These are phyloP conservation scores for Oncopodura yosiiana DNA, from an alignment of 1,140 invertebrate species.

Conservation along the genomic window DNA sequence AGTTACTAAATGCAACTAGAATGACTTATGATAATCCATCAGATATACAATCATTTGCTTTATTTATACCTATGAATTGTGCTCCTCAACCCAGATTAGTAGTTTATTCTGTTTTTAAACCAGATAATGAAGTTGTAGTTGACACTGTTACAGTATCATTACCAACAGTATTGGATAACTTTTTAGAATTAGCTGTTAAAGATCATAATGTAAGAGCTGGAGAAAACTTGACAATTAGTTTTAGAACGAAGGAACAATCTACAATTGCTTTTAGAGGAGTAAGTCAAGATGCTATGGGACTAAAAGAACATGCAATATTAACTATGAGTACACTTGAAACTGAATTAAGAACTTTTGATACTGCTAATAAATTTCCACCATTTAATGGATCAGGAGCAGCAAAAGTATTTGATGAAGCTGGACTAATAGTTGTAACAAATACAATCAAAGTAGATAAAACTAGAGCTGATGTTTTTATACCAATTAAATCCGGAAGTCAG, in stretches of 20 bases:
- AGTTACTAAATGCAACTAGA: neutral
- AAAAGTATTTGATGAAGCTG: slow-evolving; percentile 14
- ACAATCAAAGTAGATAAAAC: neutral
- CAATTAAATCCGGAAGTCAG: too few species aligned
- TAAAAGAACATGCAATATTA: slow-evolving; percentile 55
- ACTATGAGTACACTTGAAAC: neutral
- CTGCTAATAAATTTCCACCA: neutral
- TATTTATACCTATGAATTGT: neutral
- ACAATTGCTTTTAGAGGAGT: slow-evolving; percentile 69
- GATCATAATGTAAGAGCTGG: too few species aligned
- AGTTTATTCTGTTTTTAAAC: slow-evolving; percentile 6
- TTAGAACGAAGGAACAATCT: too few species aligned
- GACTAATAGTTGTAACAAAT: slow-evolving; percentile 9
- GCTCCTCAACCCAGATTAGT: neutral
- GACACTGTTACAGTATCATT: slow-evolving; percentile 40
- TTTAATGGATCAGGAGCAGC: slow-evolving; percentile 6
- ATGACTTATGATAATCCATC: neutral
- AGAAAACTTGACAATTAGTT: too few species aligned
- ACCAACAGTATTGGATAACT: too few species aligned
- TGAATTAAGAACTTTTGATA: neutral
- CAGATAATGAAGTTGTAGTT: slow-evolving; percentile 50
- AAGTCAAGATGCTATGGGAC: slow-evolving; percentile 68
- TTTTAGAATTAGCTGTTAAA: too few species aligned
- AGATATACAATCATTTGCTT: neutral
- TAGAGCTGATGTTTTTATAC: too few species aligned